phyloP scores from a whole-genome alignment of 2,888 invertebrate genomes.

The Anorthoa munda region DNA sequence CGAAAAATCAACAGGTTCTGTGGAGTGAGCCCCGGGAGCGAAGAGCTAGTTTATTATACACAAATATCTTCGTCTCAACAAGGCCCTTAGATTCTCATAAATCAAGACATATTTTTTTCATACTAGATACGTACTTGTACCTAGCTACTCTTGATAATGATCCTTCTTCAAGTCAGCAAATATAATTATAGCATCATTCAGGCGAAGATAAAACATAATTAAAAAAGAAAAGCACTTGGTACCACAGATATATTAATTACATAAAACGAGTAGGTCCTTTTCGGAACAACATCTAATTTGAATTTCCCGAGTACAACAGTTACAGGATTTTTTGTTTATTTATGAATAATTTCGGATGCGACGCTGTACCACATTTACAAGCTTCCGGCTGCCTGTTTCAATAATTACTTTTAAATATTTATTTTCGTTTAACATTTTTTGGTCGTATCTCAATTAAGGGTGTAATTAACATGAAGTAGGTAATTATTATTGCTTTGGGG shows the following conservation, averaged over 20 bases:
- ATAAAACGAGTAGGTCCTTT: conserved; percentile 48
- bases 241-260: conserved; percentile 46
- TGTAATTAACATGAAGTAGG: neutral
- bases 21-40: too few species aligned
- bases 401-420: conserved; percentile 13
- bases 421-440: conserved; percentile 9
- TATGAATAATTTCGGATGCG: conserved; percentile 47
- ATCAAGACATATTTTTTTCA: too few species aligned
- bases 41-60: too few species aligned
- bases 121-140: too few species aligned
- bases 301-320: conserved; percentile 45
- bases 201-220: conserved; percentile 3
- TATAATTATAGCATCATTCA: neutral
- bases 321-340: conserved; percentile 55
- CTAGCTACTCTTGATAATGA: too few species aligned
- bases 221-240: conserved; percentile 14
- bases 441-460: neutral
- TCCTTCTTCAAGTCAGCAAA: too few species aligned
- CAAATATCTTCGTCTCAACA: too few species aligned
- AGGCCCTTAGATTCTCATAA: too few species aligned
- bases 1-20: too few species aligned
- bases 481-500: neutral
- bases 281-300: conserved; percentile 50
- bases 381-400: conserved; percentile 7
- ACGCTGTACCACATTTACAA: conserved; percentile 9